Evolutionary conservation across 2,888 invertebrate genomes (phyloP).

Genomic region (Volucella inflata): DNA sequence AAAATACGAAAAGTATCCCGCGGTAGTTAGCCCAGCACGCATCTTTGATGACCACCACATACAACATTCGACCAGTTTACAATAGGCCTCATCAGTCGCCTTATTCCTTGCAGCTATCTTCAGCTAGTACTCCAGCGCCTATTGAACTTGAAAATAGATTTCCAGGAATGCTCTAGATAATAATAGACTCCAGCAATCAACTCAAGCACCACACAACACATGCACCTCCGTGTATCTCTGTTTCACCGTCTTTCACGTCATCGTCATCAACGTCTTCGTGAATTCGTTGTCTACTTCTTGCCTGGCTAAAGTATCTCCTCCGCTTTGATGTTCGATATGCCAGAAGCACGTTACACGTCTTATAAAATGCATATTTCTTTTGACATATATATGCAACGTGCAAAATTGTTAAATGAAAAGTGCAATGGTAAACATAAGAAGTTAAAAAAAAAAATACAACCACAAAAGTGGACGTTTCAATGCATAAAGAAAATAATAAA

Average conservation of each 20-base stretch:
- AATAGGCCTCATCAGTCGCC: constrained; percentile 47
- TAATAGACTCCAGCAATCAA: constrained; percentile 70
- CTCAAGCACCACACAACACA: constrained; percentile 61
- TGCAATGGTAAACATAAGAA: constrained; percentile 45
- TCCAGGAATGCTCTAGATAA: constrained; percentile 75
- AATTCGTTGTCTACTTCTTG: constrained; percentile 43
- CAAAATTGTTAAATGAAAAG: constrained; percentile 45
- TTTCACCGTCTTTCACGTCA: constrained; percentile 46
- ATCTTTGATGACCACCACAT: constrained; percentile 62
- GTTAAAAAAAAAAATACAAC: constrained; percentile 51
- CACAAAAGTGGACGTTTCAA: constrained; percentile 25
- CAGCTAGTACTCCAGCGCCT: constrained; percentile 48
- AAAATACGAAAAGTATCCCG: constrained; percentile 30
- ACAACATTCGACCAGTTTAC: constrained; percentile 50
- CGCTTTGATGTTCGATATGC: constrained; percentile 66
- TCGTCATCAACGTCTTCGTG: constrained; percentile 34
- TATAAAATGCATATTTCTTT: constrained; percentile 69
- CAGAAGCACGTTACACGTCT: constrained; percentile 51
- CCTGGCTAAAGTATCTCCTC: constrained; percentile 45
- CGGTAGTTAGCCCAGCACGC: constrained; percentile 64
- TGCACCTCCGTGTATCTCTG: constrained; percentile 27
- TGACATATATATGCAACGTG: constrained; percentile 66
- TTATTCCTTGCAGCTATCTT: constrained; percentile 34
- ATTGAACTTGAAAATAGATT: constrained; percentile 74
- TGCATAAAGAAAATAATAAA: constrained; percentile 1